phyloP scores from a whole-genome alignment of 2,113 vertebrate species.

The Plecotus auritus region DNA sequence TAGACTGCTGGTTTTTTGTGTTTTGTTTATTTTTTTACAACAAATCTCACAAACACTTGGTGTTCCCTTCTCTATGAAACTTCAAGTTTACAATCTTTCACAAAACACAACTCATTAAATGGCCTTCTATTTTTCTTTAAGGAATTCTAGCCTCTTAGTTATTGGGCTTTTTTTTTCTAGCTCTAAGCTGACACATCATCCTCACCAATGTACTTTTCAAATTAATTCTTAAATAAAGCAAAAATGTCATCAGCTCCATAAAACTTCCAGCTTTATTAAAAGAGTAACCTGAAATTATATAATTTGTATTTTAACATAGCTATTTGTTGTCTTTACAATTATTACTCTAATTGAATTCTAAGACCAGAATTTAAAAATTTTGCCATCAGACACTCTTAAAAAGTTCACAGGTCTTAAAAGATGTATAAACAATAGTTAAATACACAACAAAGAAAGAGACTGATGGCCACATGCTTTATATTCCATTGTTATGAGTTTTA shows the following conservation, averaged over 20 bases:
- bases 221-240: slow-evolving; percentile 16
- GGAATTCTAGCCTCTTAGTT: background rate
- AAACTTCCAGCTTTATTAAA: background rate
- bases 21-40: background rate
- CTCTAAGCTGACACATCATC: slow-evolving; percentile 8
- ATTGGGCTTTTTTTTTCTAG: background rate
- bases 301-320: background rate
- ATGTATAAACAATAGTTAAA: background rate
- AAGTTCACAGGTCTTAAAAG: background rate
- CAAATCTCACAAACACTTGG: background rate
- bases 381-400: background rate
- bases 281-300: background rate
- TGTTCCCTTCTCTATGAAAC: background rate
- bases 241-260: background rate
- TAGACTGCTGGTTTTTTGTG: background rate
- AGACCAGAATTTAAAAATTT: background rate
- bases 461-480: background rate
- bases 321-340: background rate
- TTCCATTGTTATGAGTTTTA: background rate
- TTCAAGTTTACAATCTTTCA: background rate
- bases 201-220: slow-evolving; percentile 4
- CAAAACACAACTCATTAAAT: background rate
- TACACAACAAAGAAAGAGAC: background rate
- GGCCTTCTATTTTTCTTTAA: background rate
- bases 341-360: background rate